phyloP scores from a whole-genome alignment of 2,888 invertebrate species.

The Camponotus fellah region DNA sequence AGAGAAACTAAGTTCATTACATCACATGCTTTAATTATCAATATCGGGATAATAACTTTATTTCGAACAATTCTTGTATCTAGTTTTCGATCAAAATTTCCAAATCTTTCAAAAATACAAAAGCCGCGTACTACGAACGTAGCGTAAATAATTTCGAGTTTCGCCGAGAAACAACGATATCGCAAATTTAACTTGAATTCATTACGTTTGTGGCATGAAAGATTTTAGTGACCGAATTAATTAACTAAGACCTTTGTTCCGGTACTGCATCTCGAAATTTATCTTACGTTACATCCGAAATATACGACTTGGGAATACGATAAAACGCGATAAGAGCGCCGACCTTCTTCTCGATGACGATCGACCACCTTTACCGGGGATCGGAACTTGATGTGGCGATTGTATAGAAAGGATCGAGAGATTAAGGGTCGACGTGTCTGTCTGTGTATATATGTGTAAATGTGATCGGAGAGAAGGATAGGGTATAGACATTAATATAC shows the following conservation, averaged over 20 bases:
- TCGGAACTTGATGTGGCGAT: constrained; percentile 70
- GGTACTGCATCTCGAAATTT: not conserved
- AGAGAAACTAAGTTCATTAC: constrained; percentile 46
- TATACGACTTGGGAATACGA: constrained; percentile 51
- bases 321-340: constrained; percentile 55
- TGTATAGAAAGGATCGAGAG: constrained; percentile 60
- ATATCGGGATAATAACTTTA: constrained; percentile 42
- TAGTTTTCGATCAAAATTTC: constrained; percentile 16
- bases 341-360: constrained; percentile 64
- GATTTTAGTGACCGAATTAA: not conserved
- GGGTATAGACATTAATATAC: constrained; percentile 45
- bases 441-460: not conserved
- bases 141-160: constrained; percentile 33
- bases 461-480: constrained; percentile 30
- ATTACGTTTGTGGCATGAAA: not conserved
- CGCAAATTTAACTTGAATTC: constrained; percentile 1
- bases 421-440: not conserved
- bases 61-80: constrained; percentile 40
- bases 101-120: constrained; percentile 25
- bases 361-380: constrained; percentile 50
- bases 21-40: constrained; percentile 50
- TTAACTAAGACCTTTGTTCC: not conserved
- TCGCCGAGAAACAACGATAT: not conserved
- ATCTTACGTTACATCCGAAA: constrained; percentile 44
- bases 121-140: constrained; percentile 43